Percentiles rank a stretch among this genome's conserved stretches.
Evolutionary conservation across 1,140 invertebrate species (phyloP).

Genomic region (Rhopalosiphum padi): DNA sequence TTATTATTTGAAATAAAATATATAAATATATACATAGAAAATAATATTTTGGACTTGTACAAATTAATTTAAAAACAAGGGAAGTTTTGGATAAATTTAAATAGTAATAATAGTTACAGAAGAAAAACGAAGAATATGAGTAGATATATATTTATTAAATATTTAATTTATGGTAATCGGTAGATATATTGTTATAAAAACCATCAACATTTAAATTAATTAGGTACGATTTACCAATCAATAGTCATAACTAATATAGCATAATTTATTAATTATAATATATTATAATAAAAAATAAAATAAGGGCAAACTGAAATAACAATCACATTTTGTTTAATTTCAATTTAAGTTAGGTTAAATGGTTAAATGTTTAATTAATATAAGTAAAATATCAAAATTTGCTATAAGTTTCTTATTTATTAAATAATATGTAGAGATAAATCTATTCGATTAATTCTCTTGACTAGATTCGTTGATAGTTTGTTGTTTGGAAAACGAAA

Average conservation of each 20-base stretch:
- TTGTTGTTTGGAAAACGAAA: neutral
- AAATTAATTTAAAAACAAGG: neutral
- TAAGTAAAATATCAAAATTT: neutral
- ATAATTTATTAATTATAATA: no score
- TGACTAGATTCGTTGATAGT: neutral
- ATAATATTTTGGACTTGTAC: neutral
- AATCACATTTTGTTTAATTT: neutral
- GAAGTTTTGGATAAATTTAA: no score
- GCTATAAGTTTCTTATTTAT: neutral
- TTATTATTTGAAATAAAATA: neutral
- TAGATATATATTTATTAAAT: no score
- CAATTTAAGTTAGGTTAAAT: neutral
- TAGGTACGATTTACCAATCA: no score
- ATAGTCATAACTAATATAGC: no score
- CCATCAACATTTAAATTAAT: no score
- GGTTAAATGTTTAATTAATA: neutral
- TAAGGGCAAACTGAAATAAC: neutral
- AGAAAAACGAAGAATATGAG: no score
- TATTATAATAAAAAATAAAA: neutral
- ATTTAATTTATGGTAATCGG: no score
- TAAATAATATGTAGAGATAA: neutral
- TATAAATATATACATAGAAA: neutral
- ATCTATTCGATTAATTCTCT: neutral
- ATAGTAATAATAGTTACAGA: no score
- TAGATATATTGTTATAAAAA: no score